Conservation (phyloP, 1,140 invertebrate species). For the Leguminivora glycinivorella region DNA sequence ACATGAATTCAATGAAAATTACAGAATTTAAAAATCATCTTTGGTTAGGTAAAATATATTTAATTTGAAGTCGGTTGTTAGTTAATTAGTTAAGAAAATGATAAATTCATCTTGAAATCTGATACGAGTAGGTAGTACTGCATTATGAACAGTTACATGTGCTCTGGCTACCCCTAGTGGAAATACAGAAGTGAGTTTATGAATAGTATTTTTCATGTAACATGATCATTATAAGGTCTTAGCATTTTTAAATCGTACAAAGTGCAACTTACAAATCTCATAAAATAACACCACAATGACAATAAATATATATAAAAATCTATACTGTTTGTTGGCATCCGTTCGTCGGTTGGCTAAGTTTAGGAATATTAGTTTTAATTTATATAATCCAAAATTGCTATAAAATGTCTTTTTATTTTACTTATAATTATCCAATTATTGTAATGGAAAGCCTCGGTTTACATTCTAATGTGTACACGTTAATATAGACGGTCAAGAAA, state of each 20-base stretch:
- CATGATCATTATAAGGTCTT: background rate
- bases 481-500: too few species aligned
- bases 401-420: conserved; percentile 56
- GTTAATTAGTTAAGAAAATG: too few species aligned
- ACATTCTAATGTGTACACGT: conserved; percentile 59
- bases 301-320: conserved; percentile 18
- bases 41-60: background rate
- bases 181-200: too few species aligned
- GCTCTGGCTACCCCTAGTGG: too few species aligned
- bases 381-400: conserved; percentile 44
- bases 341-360: conserved; percentile 45
- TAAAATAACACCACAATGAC: background rate
- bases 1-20: conserved; percentile 60
- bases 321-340: conserved; percentile 48
- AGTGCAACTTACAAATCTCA: background rate
- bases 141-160: too few species aligned
- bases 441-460: conserved; percentile 62
- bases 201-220: background rate
- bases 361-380: conserved; percentile 39
- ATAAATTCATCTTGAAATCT: too few species aligned
- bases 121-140: too few species aligned
- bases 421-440: conserved; percentile 47
- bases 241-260: background rate
- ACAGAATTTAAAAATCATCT: too few species aligned
- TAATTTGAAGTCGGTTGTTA: background rate